Percentiles rank a stretch among this genome's conserved stretches.
phyloP scores from a whole-genome alignment of 2,797 vertebrate genomes.

The Ceryle rudis region DNA sequence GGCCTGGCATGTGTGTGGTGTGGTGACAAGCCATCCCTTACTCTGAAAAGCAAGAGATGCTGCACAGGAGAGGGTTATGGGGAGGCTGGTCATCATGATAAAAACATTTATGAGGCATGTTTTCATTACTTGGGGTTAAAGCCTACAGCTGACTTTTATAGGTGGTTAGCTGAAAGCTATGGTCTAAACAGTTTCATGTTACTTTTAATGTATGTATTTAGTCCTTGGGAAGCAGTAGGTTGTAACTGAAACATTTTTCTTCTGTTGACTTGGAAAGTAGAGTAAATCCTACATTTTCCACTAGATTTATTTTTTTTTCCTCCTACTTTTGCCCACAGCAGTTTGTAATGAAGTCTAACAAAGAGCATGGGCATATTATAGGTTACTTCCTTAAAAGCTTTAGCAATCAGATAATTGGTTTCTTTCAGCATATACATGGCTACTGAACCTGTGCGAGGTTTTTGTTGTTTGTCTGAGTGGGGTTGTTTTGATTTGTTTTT shows the following conservation, averaged over 20 bases:
- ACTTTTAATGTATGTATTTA: background rate
- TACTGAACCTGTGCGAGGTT: background rate
- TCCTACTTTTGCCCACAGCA: background rate
- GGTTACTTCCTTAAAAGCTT: background rate
- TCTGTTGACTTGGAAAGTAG: background rate
- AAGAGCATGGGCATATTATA: background rate
- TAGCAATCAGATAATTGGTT: background rate
- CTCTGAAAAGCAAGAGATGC: background rate
- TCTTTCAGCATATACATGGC: background rate
- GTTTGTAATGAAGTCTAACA: background rate
- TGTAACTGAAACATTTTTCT: background rate
- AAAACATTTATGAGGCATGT: background rate
- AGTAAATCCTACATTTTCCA: background rate
- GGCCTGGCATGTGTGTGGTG: background rate
- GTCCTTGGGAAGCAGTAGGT: background rate
- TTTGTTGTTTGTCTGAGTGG: background rate
- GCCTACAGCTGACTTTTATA: background rate
- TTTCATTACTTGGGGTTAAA: background rate
- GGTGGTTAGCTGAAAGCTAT: background rate
- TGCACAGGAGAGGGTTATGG: background rate
- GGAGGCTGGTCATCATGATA: background rate
- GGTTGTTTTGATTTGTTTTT: background rate
- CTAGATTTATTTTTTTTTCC: background rate
- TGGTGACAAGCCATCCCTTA: background rate
- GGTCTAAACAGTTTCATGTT: background rate